These are phyloP conservation scores for Eupithecia abbreviata DNA, from an alignment of 2,888 invertebrate genomes.

Conservation along the genomic window DNA sequence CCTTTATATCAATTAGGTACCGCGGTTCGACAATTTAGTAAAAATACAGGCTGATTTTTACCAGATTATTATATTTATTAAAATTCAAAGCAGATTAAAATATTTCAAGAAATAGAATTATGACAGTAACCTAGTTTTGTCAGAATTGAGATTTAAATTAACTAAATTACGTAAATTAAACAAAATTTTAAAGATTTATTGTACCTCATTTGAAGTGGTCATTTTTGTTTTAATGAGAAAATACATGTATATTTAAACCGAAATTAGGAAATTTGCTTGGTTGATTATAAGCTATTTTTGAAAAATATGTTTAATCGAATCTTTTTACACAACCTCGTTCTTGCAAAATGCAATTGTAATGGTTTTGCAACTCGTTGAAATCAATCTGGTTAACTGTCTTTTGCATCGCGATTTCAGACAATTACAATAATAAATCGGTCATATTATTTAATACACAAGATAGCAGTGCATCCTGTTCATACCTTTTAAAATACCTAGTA, in stretches of 20 bases:
- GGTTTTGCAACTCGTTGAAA: background rate
- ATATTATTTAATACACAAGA: background rate
- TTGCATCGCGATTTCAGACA: background rate
- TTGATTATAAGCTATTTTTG: too few relatives aligned
- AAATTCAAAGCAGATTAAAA: background rate
- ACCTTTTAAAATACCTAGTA: constrained; percentile 52
- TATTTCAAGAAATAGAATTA: too few relatives aligned
- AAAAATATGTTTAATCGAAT: background rate
- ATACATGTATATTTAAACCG: too few relatives aligned
- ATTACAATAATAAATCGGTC: background rate
- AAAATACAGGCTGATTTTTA: constrained; percentile 51
- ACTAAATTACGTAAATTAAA: too few relatives aligned
- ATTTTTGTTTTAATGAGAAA: too few relatives aligned
- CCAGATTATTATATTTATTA: constrained; percentile 11
- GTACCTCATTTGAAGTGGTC: too few relatives aligned
- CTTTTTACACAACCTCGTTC: background rate
- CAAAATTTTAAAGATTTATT: too few relatives aligned
- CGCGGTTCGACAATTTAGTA: constrained; percentile 43
- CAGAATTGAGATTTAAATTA: too few relatives aligned
- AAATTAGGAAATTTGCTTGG: too few relatives aligned
- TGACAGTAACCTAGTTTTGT: too few relatives aligned
- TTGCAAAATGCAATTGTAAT: background rate
- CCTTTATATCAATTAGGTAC: constrained; percentile 74
- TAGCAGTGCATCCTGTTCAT: constrained; percentile 50
- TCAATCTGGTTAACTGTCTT: background rate